A percentile compares a stretch with the other conserved stretches of the same genome.
Evolutionary conservation across 2,888 invertebrate genomes (phyloP).

Genomic region (Alentia gelatinosa): DNA sequence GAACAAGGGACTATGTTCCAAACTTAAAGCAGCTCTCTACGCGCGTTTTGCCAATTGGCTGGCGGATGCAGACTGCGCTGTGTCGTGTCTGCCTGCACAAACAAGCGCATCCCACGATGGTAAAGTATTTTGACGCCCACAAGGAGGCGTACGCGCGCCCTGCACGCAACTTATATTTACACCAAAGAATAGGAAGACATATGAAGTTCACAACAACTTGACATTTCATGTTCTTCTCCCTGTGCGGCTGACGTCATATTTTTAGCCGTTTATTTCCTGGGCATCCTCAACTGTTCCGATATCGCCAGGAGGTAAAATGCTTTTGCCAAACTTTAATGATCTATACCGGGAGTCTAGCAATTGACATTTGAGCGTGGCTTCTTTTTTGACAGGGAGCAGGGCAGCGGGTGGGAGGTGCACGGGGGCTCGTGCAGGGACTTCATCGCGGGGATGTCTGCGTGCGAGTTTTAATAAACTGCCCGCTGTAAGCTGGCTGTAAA

Average conservation of each 20-base stretch:
- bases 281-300: background rate
- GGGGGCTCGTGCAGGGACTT: background rate
- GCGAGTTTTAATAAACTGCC: background rate
- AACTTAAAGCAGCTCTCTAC: no score
- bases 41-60: no score
- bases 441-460: background rate
- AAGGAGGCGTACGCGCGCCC: no score
- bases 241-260: background rate
- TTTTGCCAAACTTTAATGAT: background rate
- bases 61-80: no score
- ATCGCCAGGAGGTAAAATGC: background rate
- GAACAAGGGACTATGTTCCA: no score
- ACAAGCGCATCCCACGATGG: no score
- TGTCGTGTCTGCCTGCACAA: no score
- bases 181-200: slow-evolving; percentile 1
- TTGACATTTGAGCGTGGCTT: background rate
- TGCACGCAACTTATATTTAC: background rate
- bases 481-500: background rate
- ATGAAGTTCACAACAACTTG: background rate
- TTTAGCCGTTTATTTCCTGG: background rate
- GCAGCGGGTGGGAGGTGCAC: background rate
- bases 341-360: background rate
- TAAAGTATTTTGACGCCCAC: no score
- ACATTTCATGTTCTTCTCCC: background rate
- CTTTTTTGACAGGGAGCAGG: background rate